Percentiles rank a stretch among this genome's conserved stretches.
phyloP scores from a whole-genome alignment of 2,888 invertebrate genomes.

The Mamestra brassicae region DNA sequence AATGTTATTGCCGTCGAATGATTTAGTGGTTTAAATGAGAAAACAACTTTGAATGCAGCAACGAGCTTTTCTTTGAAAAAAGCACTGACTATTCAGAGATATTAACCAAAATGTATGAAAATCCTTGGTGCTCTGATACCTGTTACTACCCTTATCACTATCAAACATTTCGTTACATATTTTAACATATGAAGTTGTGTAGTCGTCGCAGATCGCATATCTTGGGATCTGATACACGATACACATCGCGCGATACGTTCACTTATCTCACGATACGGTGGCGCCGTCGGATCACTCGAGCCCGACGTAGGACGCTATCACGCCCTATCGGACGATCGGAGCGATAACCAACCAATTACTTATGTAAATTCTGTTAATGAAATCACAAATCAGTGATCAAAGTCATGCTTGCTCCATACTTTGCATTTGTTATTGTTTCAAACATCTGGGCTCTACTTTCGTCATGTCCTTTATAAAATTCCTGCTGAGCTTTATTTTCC shows the following conservation, averaged over 20 bases:
- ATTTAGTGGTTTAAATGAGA: neutral
- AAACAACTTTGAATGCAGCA: neutral
- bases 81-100: neutral
- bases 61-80: neutral
- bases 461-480: slow-evolving; percentile 2
- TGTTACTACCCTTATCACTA: slow-evolving; percentile 14
- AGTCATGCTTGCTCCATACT: neutral
- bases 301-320: slow-evolving; percentile 38
- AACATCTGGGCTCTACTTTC: neutral
- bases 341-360: slow-evolving; percentile 44
- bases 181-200: slow-evolving; percentile 54
- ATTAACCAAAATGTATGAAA: neutral
- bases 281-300: slow-evolving; percentile 43
- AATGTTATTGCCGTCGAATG: neutral
- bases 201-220: slow-evolving; percentile 44
- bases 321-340: slow-evolving; percentile 30
- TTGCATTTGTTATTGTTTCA: neutral
- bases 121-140: neutral
- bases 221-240: slow-evolving; percentile 47
- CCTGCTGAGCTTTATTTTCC: slow-evolving; percentile 19
- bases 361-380: slow-evolving; percentile 50
- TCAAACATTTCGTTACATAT: slow-evolving; percentile 49
- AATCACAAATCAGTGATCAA: slow-evolving; percentile 31
- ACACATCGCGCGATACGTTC: slow-evolving; percentile 61
- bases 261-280: slow-evolving; percentile 53